Percentiles rank a stretch among this genome's conserved stretches.
These are phyloP conservation scores for Cyaniris semiargus DNA, from an alignment of 2,888 invertebrate genomes.

Conservation along the genomic window DNA sequence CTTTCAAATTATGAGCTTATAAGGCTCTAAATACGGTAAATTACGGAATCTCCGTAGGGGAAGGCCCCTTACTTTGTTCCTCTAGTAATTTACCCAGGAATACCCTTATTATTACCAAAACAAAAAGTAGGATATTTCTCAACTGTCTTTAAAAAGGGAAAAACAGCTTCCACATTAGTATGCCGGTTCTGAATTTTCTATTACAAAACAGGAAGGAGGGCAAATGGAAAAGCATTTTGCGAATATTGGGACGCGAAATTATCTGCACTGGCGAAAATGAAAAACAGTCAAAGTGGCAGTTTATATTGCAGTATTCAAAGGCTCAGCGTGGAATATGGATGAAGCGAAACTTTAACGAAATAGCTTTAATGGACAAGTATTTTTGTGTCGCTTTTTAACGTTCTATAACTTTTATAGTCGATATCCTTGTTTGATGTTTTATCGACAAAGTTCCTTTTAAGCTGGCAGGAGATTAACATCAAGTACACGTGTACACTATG, in stretches of 20 bases:
- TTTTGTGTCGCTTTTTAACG: neutral
- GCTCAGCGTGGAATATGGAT: slow-evolving; percentile 36
- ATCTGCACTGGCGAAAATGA: slow-evolving; percentile 15
- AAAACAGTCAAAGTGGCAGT: slow-evolving; percentile 16
- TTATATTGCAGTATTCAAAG: slow-evolving; percentile 17
- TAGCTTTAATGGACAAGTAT: neutral
- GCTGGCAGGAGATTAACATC: too few relatives aligned
- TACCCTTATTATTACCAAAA: too few relatives aligned
- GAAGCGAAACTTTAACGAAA: slow-evolving; percentile 33
- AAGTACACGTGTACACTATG: too few relatives aligned
- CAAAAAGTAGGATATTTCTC: neutral
- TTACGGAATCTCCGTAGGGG: too few relatives aligned
- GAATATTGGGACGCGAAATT: slow-evolving; percentile 15
- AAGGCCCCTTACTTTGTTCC: too few relatives aligned
- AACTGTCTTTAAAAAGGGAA: neutral
- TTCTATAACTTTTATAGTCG: neutral
- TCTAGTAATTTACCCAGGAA: too few relatives aligned
- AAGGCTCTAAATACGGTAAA: too few relatives aligned
- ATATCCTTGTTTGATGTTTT: neutral
- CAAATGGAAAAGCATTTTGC: neutral
- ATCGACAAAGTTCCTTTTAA: too few relatives aligned
- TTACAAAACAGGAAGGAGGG: slow-evolving; percentile 15
- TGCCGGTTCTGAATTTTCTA: neutral
- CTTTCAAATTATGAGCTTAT: too few relatives aligned
- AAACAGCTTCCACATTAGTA: neutral